Conservation (phyloP, 1,140 invertebrate genomes). For the Sitophilus oryzae region DNA sequence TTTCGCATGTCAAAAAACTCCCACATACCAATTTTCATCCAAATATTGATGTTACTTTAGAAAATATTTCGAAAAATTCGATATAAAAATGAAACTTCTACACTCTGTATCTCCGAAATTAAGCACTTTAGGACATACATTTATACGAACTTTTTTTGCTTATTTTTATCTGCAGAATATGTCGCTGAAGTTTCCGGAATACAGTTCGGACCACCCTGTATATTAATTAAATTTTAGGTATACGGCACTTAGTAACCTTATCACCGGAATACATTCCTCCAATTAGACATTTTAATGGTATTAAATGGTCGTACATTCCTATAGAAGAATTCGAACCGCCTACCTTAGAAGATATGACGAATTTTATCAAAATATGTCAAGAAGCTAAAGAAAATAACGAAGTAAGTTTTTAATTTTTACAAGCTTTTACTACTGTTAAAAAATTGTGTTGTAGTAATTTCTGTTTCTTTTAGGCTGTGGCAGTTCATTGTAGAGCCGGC, state of each 20-base stretch:
- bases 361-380: constrained; percentile 62
- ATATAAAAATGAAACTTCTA: no score
- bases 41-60: no score
- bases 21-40: no score
- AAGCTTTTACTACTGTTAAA: neutral
- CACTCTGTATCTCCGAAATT: no score
- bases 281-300: constrained; percentile 46
- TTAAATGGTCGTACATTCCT: constrained; percentile 55
- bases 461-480: constrained; percentile 50
- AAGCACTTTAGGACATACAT: no score
- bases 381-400: constrained; percentile 26
- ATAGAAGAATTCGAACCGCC: constrained; percentile 63
- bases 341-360: constrained; percentile 56
- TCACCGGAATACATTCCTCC: constrained; percentile 58
- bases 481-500: constrained; percentile 63
- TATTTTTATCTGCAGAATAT: no score
- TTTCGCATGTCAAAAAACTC: no score
- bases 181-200: no score
- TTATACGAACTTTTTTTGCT: no score
- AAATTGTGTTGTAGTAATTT: neutral
- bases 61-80: no score
- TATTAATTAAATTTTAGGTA: constrained; percentile 46
- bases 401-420: constrained; percentile 24
- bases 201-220: no score
- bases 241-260: constrained; percentile 53